Base-by-base conservation (phyloP, 2,113 vertebrate genomes). In the Epinephelus cyanopodus region DNA sequence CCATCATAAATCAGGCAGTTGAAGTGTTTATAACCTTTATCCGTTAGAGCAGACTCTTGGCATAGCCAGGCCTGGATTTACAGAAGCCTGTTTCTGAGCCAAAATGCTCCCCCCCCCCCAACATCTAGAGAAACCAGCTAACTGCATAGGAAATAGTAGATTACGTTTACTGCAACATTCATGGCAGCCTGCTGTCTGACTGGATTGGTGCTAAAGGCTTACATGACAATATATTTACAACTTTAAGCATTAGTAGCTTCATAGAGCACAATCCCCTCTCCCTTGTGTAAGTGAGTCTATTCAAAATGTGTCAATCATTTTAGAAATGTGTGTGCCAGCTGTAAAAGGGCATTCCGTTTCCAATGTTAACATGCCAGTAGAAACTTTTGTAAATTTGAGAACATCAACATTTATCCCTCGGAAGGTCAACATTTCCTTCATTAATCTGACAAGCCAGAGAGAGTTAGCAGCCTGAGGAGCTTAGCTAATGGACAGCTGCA, bases 1-100 rank as follows among this genome's bases (percentile, higher is more conserved):
- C 94, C 87, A 90, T 95, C 95, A 94, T 95, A 95, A 96, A 96
- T 96, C 95, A 94, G 92, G 75, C 84, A 65, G 84, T 67, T 93
- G 94, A 95, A 95, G 93, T 95, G 95, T 95, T 95, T 95, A 95
- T 93, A 95, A 95, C 93, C 93, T 94, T 95, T 94, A 95, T 96
- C 94, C 89, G 84, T 94, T 92, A 88, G 92, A 95, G 84, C 94
- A 94, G 94, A 94, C 92, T 92, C 92, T 93, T 95, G 94, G 95
- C 95, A 95, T 86, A 90, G 92, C 87, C 14, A 79, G 89, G 88
- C 84, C 90, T 88, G 88, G 88, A 89, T 94, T 94, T 93, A 94
- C 88, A 90, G 88, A 92, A 92, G 75, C 45, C 63, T 71, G 71
- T 86, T 89, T 78, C 79, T 8, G 68, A 91, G 93, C 92, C 92